These are phyloP conservation scores for Hirudinaria manillensis DNA, from an alignment of 2,888 invertebrate genomes.

Conservation along the genomic window DNA sequence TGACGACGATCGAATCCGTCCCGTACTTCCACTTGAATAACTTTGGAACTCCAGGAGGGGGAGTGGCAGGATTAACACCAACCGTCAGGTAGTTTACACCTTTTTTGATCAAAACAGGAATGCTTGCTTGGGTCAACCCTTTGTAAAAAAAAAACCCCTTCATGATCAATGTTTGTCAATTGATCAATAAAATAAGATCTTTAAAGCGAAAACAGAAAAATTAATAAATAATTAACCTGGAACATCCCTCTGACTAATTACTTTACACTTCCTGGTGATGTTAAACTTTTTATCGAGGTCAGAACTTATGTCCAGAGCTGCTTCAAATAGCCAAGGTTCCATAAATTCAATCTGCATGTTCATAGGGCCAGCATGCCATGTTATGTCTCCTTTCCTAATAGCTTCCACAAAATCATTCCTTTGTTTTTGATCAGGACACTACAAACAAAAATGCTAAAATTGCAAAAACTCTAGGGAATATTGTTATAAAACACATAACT, in stretches of 20 bases:
- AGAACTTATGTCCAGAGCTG: conserved; percentile 44
- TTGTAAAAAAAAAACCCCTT: not conserved
- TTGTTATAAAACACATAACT: conserved; percentile 5
- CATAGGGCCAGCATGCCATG: conserved; percentile 52
- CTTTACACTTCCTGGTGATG: conserved; percentile 42
- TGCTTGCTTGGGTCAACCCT: conserved; percentile 45
- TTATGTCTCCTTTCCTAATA: conserved; percentile 43
- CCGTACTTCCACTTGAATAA: conserved; percentile 45
- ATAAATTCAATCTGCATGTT: conserved; percentile 50
- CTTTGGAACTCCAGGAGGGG: conserved; percentile 47
- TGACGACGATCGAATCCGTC: conserved; percentile 43
- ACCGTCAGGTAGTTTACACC: conserved; percentile 45
- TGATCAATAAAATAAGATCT: no score
- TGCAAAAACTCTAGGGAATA: not conserved
- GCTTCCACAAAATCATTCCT: conserved; percentile 41
- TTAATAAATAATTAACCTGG: conserved; percentile 43
- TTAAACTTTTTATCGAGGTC: conserved; percentile 44
- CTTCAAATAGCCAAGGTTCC: conserved; percentile 43
- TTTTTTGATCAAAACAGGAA: conserved; percentile 43
- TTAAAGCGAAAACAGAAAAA: not conserved
- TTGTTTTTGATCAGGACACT: conserved; percentile 46
- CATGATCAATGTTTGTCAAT: no score
- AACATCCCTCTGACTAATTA: conserved; percentile 50
- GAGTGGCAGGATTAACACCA: conserved; percentile 47
- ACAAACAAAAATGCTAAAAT: conserved; percentile 18